These are phyloP conservation scores for Galaxias olidus DNA, from an alignment of 2,797 vertebrate species.

Conservation along the genomic window DNA sequence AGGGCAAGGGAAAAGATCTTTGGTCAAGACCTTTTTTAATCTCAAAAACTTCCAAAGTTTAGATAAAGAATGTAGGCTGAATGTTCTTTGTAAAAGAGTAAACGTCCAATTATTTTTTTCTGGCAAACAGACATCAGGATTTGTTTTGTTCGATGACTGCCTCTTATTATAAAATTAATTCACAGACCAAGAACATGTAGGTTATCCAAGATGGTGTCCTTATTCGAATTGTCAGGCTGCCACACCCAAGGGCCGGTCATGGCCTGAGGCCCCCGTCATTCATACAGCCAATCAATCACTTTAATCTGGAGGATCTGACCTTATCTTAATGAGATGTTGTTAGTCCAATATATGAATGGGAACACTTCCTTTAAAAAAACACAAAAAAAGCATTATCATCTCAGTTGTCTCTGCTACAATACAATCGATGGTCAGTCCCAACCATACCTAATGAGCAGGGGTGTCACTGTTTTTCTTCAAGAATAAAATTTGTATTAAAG, in stretches of 20 bases:
- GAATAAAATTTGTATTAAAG: too few species aligned
- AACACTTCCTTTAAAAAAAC: conserved; percentile 50
- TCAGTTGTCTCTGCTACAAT: conserved; percentile 20
- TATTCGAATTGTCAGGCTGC: conserved; percentile 32
- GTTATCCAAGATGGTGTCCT: conserved; percentile 54
- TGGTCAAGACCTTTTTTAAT: conserved; percentile 45
- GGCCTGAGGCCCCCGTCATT: conserved; percentile 68
- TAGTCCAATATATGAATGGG: conserved; percentile 58
- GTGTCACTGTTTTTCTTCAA: too few species aligned
- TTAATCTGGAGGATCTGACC: conserved; percentile 69
- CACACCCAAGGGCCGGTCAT: conserved; percentile 43
- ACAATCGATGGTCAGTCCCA: not conserved
- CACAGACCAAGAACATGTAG: conserved; percentile 59
- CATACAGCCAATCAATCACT: conserved; percentile 66
- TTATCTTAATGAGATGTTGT: conserved; percentile 72
- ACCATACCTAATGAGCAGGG: not conserved
- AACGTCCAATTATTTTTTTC: too few species aligned
- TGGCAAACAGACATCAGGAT: too few species aligned
- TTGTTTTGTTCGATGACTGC: not conserved
- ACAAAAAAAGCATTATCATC: conserved; percentile 42
- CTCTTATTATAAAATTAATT: conserved; percentile 45
- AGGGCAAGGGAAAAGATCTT: conserved; percentile 59
- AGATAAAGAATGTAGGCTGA: too few species aligned
- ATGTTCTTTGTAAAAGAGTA: too few species aligned
- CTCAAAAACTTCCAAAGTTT: too few species aligned